Base-by-base conservation (phyloP, 2,797 vertebrate species). In the Brachyalestes nurse region DNA sequence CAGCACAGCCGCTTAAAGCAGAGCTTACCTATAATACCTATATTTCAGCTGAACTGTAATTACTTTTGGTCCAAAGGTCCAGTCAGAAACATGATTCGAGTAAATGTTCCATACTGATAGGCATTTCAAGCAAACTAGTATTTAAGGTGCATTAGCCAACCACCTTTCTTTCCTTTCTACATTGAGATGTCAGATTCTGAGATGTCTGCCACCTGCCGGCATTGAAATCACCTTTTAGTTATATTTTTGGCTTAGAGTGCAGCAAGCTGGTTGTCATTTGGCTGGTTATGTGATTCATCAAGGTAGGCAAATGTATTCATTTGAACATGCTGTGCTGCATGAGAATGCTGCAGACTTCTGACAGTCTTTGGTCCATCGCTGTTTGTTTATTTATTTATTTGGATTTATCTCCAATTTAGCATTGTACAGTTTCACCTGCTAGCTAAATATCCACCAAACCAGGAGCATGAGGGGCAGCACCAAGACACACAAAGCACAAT, bases 141-240 rank as follows among this genome's bases (percentile, higher is more conserved):
- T 70, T 82, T 82, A 82, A 78, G 55, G 57, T 82, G 64, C 81
- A 82, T 82, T 82, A 82, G 76, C 57, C 14, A 17, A 67, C 81
- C 40, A 45, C 28, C 21, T 51, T 69, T 60, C 62, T 16, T 14
- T 77, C 66, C 9, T 0, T 16, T 72, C 67, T 23, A 42, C 61
- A 45, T 28, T 62, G 53, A 25, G 53, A 69, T 53, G 75, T 64
- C 77, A 55, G 61, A 47, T 38, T 74, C 70, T 74, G 72, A 28
- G 76, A 76, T 12, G 16, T 42, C 69, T 62, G 71, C 62, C 71
- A 74, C 71, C 64, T 57, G 61, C 61, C 16, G 16, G 49, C 3
- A 60, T 51, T 66, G 49, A 69, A 60, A 78, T 82, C 76, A 70
- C 71, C 71, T 49, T 45, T 45, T 12, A 25, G 47, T 25, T 72